These are phyloP conservation scores for Oxyura jamaicensis DNA, from an alignment of 2,113 vertebrate species.

Conservation along the genomic window DNA sequence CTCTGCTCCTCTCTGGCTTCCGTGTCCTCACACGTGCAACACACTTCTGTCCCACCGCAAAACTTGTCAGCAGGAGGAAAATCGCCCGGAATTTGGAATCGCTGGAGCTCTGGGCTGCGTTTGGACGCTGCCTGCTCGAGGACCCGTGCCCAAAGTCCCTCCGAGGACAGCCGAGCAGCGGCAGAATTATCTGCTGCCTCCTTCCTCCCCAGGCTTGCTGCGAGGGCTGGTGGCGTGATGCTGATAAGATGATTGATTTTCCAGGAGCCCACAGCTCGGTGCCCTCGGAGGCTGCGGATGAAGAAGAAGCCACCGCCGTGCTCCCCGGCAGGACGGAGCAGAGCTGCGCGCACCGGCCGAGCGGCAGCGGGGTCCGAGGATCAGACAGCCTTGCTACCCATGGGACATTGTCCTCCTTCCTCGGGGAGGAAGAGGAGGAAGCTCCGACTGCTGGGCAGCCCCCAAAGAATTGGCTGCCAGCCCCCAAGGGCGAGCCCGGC, in stretches of 20 bases:
- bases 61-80: neutral
- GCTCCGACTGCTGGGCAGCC: neutral
- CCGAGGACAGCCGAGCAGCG: neutral
- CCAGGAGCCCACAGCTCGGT: neutral
- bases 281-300: neutral
- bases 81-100: neutral
- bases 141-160: fast-evolving
- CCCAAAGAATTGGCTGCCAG: neutral
- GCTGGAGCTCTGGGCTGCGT: neutral
- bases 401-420: fast-evolving
- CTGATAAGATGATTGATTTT: neutral
- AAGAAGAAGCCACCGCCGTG: fast-evolving
- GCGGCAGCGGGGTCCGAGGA: fast-evolving
- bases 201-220: neutral
- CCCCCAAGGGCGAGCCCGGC: fast-evolving
- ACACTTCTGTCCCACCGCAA: neutral
- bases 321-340: fast-evolving
- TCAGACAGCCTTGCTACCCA: fast-evolving
- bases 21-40: neutral
- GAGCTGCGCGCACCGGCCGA: neutral
- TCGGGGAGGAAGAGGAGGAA: fast-evolving
- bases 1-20: neutral
- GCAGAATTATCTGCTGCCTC: neutral
- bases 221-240: neutral
- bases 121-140: neutral